A percentile compares a stretch with the other conserved stretches of the same genome.
These are phyloP conservation scores for Dromas ardeola DNA, from an alignment of 2,113 vertebrate species.

Conservation along the genomic window DNA sequence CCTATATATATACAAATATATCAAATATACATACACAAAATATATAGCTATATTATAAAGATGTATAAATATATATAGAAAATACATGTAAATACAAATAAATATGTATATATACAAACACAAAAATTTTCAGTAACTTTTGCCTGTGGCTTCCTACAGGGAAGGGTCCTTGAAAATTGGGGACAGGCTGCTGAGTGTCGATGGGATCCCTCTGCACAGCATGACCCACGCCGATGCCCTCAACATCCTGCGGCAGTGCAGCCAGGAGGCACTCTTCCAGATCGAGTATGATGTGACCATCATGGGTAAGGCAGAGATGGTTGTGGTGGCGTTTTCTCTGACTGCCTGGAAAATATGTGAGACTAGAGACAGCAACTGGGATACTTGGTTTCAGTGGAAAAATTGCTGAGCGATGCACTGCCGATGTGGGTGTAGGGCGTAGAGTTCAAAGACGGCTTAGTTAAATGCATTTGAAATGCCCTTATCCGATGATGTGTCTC, in stretches of 20 bases:
- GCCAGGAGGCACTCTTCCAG: constrained; percentile 93
- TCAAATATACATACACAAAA: neutral
- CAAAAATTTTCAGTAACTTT: neutral
- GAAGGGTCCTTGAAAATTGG: constrained; percentile 93
- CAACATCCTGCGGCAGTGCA: constrained; percentile 88
- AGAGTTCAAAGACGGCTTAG: neutral
- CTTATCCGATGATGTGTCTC: neutral
- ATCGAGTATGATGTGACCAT: constrained; percentile 94
- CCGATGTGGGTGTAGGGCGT: neutral
- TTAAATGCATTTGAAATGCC: neutral
- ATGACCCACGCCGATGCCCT: constrained; percentile 89
- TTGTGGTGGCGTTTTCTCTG: neutral
- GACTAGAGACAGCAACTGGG: neutral
- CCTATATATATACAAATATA: neutral
- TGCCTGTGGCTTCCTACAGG: constrained; percentile 68
- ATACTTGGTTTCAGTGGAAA: neutral
- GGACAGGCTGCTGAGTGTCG: constrained; percentile 90
- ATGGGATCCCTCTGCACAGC: constrained; percentile 89
- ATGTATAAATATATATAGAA: neutral
- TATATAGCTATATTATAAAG: neutral
- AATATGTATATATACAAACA: neutral
- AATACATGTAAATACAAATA: neutral
- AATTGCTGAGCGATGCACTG: neutral
- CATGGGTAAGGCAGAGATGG: constrained; percentile 85
- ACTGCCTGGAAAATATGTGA: neutral